These are phyloP conservation scores for Drosophila acutilabella DNA, from an alignment of 2,888 invertebrate species.

Conservation along the genomic window DNA sequence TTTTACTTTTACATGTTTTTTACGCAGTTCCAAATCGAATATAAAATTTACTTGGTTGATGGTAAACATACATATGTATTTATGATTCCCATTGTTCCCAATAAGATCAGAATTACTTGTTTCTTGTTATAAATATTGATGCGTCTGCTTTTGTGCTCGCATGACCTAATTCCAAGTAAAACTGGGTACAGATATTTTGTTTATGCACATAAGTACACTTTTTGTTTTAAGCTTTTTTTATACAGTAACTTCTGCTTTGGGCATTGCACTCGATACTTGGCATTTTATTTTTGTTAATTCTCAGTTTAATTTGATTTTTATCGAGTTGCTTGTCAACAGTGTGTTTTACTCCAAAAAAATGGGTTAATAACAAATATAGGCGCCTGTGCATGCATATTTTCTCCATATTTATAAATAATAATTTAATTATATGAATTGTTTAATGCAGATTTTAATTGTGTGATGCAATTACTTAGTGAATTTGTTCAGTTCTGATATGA, in stretches of 20 bases:
- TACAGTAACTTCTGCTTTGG: conserved; percentile 14
- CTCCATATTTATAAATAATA: background rate
- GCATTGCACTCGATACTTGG: conserved; percentile 15
- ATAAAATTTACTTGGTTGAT: background rate
- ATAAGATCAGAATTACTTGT: background rate
- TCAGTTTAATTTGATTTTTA: conserved; percentile 11
- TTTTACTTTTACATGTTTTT: too few species aligned
- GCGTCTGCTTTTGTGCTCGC: conserved; percentile 14
- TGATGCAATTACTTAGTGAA: background rate
- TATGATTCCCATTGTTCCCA: background rate
- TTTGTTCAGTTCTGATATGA: conserved; percentile 18
- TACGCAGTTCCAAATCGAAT: background rate
- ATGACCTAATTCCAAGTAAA: conserved; percentile 21
- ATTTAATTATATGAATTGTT: background rate
- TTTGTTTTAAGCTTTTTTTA: background rate
- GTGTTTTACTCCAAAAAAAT: conserved; percentile 5
- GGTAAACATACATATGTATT: background rate
- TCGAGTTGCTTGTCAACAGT: conserved; percentile 14
- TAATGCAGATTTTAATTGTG: background rate
- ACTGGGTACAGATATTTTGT: conserved; percentile 15
- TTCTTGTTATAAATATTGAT: conserved; percentile 1
- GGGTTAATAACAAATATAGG: conserved; percentile 6
- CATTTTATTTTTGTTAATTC: conserved; percentile 9
- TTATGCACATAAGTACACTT: conserved; percentile 6
- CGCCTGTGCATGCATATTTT: conserved; percentile 23